These are phyloP conservation scores for Channallabes apus DNA, from an alignment of 2,797 vertebrate species.

Conservation along the genomic window DNA sequence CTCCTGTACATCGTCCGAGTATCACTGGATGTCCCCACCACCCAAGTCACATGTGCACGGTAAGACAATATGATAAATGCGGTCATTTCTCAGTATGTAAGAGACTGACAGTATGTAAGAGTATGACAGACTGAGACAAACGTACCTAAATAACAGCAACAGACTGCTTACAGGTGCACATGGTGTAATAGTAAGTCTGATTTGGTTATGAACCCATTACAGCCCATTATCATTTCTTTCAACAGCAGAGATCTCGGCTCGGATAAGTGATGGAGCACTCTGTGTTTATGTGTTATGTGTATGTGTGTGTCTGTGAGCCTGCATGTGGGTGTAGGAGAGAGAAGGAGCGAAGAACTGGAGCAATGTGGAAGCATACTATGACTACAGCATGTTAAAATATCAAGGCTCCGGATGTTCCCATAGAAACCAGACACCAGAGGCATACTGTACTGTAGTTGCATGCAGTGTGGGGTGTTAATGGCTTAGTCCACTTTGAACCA, in stretches of 20 bases:
- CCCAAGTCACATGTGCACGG: conserved; percentile 58
- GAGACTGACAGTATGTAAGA: too few species aligned
- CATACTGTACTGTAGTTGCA: background rate
- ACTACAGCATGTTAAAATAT: conserved; percentile 26
- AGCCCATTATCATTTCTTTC: conserved; percentile 27
- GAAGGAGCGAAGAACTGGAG: conserved; percentile 12
- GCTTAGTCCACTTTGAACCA: background rate
- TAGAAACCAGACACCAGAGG: conserved; percentile 37
- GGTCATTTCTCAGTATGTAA: background rate
- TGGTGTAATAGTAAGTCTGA: conserved; percentile 8
- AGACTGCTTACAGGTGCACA: conserved; percentile 3
- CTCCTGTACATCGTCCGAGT: conserved; percentile 81
- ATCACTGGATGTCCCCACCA: conserved; percentile 69
- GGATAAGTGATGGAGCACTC: background rate
- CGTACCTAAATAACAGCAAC: background rate
- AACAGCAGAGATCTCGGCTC: conserved; percentile 14
- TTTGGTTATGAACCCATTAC: conserved; percentile 19
- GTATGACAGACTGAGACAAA: background rate
- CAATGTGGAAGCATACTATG: conserved; percentile 30
- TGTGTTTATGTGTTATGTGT: conserved; percentile 12
- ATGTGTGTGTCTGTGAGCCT: background rate
- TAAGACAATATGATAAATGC: conserved; percentile 42
- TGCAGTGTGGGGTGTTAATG: background rate
- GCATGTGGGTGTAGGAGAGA: background rate
- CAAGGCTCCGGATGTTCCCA: conserved; percentile 30